These are phyloP conservation scores for Poeciliopsis gracilis DNA, from an alignment of 2,797 vertebrate species.

Conservation along the genomic window DNA sequence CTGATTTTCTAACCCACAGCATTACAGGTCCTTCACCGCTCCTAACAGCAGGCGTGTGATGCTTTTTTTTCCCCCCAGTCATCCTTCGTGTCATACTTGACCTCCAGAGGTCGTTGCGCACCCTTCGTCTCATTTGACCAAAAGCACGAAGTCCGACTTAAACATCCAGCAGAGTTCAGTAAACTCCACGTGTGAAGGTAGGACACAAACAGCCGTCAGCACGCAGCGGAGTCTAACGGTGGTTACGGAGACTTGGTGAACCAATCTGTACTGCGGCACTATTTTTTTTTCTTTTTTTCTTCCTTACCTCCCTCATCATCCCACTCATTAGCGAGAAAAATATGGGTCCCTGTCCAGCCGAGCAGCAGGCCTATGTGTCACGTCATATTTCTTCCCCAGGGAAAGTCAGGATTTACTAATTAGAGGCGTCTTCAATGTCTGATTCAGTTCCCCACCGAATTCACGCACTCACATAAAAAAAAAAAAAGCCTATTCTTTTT, in stretches of 20 bases:
- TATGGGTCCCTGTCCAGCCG: neutral
- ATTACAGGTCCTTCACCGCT: neutral
- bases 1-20: neutral
- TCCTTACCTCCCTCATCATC: neutral
- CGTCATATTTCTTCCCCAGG: neutral
- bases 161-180: neutral
- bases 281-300: no score
- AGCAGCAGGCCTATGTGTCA: neutral
- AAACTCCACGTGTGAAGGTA: neutral
- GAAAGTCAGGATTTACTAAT: neutral
- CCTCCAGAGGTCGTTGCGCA: neutral
- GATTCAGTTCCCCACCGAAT: neutral
- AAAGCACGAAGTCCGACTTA: neutral
- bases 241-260: neutral
- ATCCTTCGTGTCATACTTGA: neutral
- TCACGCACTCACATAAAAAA: neutral
- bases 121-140: neutral
- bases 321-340: neutral
- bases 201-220: neutral
- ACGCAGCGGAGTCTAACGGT: neutral
- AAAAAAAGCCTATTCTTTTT: neutral
- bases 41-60: neutral
- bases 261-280: neutral
- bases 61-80: neutral
- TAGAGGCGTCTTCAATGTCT: neutral